Base-by-base conservation (phyloP, 2,888 invertebrate genomes). In the Anoncus sp. region DNA sequence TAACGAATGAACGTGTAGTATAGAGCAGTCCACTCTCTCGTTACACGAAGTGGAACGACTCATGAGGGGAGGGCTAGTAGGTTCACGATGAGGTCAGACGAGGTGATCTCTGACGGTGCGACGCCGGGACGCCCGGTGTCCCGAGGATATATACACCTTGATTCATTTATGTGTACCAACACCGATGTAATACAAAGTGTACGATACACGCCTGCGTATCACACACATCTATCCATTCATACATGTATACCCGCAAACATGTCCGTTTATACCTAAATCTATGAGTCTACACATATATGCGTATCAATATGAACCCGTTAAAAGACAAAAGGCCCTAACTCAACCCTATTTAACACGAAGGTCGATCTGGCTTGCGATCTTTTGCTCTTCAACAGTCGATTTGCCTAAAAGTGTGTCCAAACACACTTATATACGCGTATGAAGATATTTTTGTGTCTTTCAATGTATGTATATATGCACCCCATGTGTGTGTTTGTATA, bases 31-130 rank as follows among this genome's bases (percentile, higher is more conserved):
- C 63, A 70, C 74, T 77, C 77, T 77, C 77, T 77, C 73, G 77
- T 77, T 79, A 79, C 77, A 77, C 81, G 69, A 67, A 71, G 76
- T 75, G 59, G 71, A 80, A 77, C 77, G 82, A 77, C 63, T 57
- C 75, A 6, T 60, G 51, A 63, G 76, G 63, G 49, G 62, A n/a
- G 67, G 60, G 12, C 2, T 16, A 71, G 20, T 49, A 73, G 88
- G 89, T 87, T 90, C 89, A 89, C 86, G 83, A 62, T 73, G 89
- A 89, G 90, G 89, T 88, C 88, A 89, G 88, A 85, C 85, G 86
- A 89, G 88, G 89, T 88, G 90, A 89, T 88, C 87, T 86, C 79
- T 53, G 75, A 45, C 57, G 67, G 45, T 77, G 67, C 67, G 76
- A 74, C 67, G 88, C 87, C 89, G 87, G 88, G 65, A 79, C 81